Evolutionary conservation across 2,113 vertebrate species (phyloP), one percentile per base, ranked within the genome.

Genomic region (Nannospalax galili): DNA sequence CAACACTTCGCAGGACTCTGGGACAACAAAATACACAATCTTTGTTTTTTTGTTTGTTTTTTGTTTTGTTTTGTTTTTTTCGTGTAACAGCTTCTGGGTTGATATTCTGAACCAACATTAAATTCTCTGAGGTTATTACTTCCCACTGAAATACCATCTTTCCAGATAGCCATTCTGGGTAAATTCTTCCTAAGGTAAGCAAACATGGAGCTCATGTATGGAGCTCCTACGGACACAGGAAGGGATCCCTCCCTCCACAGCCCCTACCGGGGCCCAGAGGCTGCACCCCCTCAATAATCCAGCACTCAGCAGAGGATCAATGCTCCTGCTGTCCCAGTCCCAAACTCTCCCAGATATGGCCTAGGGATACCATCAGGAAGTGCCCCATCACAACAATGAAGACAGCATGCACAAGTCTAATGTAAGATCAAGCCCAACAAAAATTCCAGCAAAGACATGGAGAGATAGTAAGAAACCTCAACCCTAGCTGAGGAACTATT

Each of bases 261-360:
- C 7, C 56, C 67, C 81, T 7, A 1, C 17, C 3, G 1, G 1
- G 37, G 10, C 42, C 8, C 6, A 88, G 9, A 58, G 30, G 19
- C 5, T 1, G 11, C 0, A 0, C 52, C 42, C 80, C 37, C 20
- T 42, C 26, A 58, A 4, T 40, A 56, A 32, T 19, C 16, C 15
- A 3, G 32, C 87, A 81, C 70, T 28, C 0, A 0, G 26, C 48
- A 20, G 10, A 14, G 0, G 17, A 5, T 28, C 40, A 1, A 17
- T 7, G 24, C 32, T 22, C 12, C 2, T 15, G 24, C 17, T 2
- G 7, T 32, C 30, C 6, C 40, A 0, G 0, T 2, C 40, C 40
- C 1, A 2, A 1, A 0, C 1, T 4, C 32, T 7, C 24, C 77
- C 35, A 60, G 26, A n/a, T 45, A 52, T 45, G 32, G 37, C n/a